Evolutionary conservation across 2,888 invertebrate genomes (phyloP), one percentile per base, ranked within the genome.

Genomic region (Phyllotreta striolata): DNA sequence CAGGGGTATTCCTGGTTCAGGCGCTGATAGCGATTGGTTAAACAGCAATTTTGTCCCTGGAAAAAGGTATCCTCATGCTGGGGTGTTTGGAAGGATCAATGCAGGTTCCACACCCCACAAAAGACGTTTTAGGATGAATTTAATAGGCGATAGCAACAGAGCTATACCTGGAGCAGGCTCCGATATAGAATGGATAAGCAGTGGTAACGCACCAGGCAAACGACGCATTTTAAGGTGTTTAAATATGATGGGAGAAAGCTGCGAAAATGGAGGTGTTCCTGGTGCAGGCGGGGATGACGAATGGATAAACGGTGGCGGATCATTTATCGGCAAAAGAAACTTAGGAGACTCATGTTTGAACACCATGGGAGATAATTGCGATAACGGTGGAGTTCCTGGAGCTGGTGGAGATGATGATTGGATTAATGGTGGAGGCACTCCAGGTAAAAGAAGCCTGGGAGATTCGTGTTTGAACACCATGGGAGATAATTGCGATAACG

Each of bases 301-400:
- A 37, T 72, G 71, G 70, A 8, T 74, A 6, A 65, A 63, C 41
- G 63, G 66, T 4, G 70, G 64, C 6, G 67, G 61, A 9, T 69
- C 57, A 24, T 72, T 72, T 24, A 24, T 24, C 9, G 74, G 73
- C 13, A 72, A 70, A 66, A 64, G 72, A 51, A 41, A 10, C 10
- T 41, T 41, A 41, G 81, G 81, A 59, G 75, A 24, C 24, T 24
- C 24, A 4, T 24, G 24, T 24, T 24, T 78, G 12, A 81, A 80
- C 70, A 70, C 85, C 79, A 85, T 85, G 81, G 85, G 85, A 69
- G 85, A 85, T n/a, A 84, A 85, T 0, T 85, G 85, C 66, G 44
- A 52, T 9, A 69, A 70, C 49, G 66, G 68, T 60, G 63, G 44
- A 44, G 47, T 54, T 47, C 49, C 52, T 12, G 38, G 38, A 38